Evolutionary conservation across 2,113 vertebrate species (phyloP).

Genomic region (Python bivittatus): DNA sequence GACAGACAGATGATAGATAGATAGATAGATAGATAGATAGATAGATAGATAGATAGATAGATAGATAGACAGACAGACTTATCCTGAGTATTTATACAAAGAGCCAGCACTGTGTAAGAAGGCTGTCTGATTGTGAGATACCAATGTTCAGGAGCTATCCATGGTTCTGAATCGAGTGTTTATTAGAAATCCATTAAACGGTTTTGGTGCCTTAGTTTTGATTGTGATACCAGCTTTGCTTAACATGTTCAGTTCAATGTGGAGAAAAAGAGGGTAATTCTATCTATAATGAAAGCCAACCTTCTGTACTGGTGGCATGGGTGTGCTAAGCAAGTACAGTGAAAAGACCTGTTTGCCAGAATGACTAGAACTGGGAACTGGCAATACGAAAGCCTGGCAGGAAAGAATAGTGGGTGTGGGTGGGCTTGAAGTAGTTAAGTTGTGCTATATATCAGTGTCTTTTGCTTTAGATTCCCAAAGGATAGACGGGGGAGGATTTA

Average conservation of each 20-base stretch:
- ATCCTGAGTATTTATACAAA: neutral
- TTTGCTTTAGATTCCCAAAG: neutral
- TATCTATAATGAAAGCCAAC: neutral
- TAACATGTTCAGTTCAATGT: neutral
- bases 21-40: neutral
- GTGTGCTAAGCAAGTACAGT: conserved; percentile 21
- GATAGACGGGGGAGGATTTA: neutral
- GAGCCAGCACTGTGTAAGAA: neutral
- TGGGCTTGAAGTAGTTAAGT: neutral
- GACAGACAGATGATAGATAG: neutral
- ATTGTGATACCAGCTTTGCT: neutral
- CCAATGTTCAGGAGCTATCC: neutral
- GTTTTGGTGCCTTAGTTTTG: neutral
- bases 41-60: neutral
- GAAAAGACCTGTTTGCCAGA: conserved; percentile 5
- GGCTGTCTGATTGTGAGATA: neutral
- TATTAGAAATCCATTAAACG: neutral
- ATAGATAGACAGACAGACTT: neutral
- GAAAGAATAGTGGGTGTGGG: neutral
- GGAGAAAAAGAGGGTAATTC: neutral
- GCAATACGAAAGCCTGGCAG: conserved; percentile 24
- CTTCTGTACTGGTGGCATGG: conserved; percentile 1
- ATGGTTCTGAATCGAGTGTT: neutral
- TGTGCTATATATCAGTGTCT: neutral
- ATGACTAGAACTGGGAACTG: neutral